Conservation (phyloP, 2,888 invertebrate species). For the Leptopilina syphax region DNA sequence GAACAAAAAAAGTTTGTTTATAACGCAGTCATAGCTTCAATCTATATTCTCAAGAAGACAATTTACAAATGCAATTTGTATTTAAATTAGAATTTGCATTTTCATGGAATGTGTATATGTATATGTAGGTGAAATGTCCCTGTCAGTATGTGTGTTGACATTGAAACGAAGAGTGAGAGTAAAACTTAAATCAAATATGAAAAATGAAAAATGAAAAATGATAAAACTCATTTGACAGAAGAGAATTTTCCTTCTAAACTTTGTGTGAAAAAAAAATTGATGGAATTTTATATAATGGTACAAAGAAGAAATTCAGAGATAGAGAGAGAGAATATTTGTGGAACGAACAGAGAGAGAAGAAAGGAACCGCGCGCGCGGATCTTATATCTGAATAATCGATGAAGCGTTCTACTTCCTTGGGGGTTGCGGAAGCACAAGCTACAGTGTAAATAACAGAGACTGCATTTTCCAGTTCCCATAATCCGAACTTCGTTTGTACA, state of each 20-base stretch:
- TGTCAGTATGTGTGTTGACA: background rate
- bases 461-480: constrained; percentile 35
- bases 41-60: background rate
- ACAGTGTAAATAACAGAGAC: constrained; percentile 30
- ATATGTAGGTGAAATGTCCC: too few relatives aligned
- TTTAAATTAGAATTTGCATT: constrained; percentile 19
- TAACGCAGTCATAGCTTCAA: background rate
- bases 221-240: background rate
- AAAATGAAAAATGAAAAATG: background rate
- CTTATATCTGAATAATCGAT: constrained; percentile 39
- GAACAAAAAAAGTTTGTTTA: background rate
- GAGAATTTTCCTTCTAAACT: background rate
- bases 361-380: constrained; percentile 26
- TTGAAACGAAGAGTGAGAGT: background rate
- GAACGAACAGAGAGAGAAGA: background rate
- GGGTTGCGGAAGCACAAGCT: constrained; percentile 18
- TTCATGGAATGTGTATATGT: too few relatives aligned
- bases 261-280: background rate
- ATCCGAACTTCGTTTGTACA: constrained; percentile 30
- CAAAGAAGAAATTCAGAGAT: background rate
- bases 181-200: background rate
- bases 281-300: constrained; percentile 23
- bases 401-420: constrained; percentile 22
- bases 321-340: constrained; percentile 5
- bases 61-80: constrained; percentile 7